phyloP scores from a whole-genome alignment of 64 coral and sea anemone genomes.

The Actinia tenebrosa region DNA sequence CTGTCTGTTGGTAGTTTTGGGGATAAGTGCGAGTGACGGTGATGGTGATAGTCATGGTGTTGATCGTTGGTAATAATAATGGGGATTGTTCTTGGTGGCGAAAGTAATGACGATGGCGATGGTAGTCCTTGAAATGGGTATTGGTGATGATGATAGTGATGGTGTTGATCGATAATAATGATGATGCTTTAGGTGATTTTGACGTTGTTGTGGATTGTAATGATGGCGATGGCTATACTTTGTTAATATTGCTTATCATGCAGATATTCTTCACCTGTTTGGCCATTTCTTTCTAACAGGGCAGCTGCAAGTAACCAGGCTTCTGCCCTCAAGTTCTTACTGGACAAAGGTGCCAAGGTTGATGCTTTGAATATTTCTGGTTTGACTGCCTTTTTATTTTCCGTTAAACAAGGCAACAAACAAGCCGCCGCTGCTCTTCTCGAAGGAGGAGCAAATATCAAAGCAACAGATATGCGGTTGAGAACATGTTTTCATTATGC shows the following conservation, averaged over 20 bases:
- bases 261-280: neutral
- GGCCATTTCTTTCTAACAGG: neutral
- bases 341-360: slow-evolving; percentile 41
- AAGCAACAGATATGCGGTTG: neutral
- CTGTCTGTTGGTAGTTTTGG: neutral
- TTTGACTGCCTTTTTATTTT: slow-evolving; percentile 11
- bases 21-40: neutral
- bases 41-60: neutral
- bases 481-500: slow-evolving; percentile 1
- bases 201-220: neutral
- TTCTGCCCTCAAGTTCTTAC: slow-evolving; percentile 22
- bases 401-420: neutral
- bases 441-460: neutral
- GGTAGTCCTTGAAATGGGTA: too few relatives aligned
- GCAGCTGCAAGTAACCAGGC: neutral
- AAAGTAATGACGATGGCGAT: too few relatives aligned
- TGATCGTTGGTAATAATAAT: too few relatives aligned
- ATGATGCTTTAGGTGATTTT: neutral
- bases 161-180: too few relatives aligned
- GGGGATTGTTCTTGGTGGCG: too few relatives aligned
- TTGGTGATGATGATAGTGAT: too few relatives aligned
- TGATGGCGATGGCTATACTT: neutral
- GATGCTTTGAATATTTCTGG: neutral
- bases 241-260: neutral
- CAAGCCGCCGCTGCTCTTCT: slow-evolving; percentile 3